phyloP scores from a whole-genome alignment of 2,797 vertebrate genomes.

The Anguilla marmorata region DNA sequence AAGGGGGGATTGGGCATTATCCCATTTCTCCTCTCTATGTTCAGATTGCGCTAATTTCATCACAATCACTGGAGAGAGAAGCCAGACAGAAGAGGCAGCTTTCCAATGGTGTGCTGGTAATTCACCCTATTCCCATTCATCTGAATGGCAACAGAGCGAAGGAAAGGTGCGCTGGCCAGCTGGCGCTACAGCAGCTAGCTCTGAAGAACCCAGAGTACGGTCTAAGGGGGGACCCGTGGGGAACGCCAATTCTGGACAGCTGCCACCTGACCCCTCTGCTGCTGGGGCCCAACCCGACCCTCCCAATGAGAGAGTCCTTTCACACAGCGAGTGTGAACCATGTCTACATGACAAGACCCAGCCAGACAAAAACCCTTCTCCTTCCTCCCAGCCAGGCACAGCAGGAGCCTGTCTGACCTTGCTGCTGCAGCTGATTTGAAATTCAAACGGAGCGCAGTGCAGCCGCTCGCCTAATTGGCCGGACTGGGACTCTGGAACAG shows the following conservation, averaged over 20 bases:
- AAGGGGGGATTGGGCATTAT: neutral
- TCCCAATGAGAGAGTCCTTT: neutral
- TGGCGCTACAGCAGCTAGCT: neutral
- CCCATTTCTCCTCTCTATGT: neutral
- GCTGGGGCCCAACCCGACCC: neutral
- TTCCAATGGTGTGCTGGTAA: neutral
- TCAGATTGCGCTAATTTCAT: neutral
- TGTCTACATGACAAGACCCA: neutral
- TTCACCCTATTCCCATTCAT: conserved; percentile 17
- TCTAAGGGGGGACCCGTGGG: conserved; percentile 32
- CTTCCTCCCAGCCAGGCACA: neutral
- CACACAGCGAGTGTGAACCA: neutral
- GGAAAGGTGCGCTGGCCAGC: conserved; percentile 11
- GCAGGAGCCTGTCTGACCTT: conserved; percentile 22
- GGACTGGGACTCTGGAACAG: conserved; percentile 21
- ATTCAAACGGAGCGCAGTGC: conserved; percentile 20
- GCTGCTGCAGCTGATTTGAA: conserved; percentile 31
- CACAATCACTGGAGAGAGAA: neutral
- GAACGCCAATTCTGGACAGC: conserved; percentile 25
- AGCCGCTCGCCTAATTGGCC: conserved; percentile 22
- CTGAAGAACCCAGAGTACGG: neutral
- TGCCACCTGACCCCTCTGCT: conserved; percentile 23
- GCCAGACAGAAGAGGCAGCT: conserved; percentile 4
- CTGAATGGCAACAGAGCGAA: conserved; percentile 16
- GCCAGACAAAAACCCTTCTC: neutral